A percentile compares a stretch with the other conserved stretches of the same genome.
Evolutionary conservation across 2,113 vertebrate species (phyloP).

Genomic region (Protobothrops mucrosquamatus): DNA sequence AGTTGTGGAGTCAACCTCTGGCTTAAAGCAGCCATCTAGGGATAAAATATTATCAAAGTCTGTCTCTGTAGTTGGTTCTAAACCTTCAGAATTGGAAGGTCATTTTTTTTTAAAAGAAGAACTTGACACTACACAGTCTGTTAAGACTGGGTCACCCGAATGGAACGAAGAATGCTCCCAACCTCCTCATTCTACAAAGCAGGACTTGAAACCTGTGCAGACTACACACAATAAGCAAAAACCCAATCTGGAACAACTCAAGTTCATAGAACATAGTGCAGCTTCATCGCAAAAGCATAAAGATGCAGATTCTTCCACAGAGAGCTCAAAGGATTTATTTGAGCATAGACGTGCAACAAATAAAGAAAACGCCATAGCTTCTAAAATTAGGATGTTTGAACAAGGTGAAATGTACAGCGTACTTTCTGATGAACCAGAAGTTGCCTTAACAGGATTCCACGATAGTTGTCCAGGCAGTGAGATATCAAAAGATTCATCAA

Average conservation of each 20-base stretch:
- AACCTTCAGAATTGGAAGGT: conserved; percentile 14
- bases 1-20: neutral
- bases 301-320: conserved; percentile 11
- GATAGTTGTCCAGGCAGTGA: conserved; percentile 17
- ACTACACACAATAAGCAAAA: conserved; percentile 30
- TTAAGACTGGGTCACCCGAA: conserved; percentile 16
- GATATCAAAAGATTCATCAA: conserved; percentile 2
- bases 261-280: neutral
- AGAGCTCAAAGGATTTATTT: conserved; percentile 36
- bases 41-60: neutral
- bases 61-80: neutral
- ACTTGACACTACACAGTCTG: neutral
- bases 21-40: neutral
- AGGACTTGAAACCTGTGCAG: neutral
- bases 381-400: conserved; percentile 75
- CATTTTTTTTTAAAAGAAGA: neutral
- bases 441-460: conserved; percentile 13
- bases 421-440: conserved; percentile 5
- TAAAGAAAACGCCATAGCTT: conserved; percentile 66
- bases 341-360: conserved; percentile 49
- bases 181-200: neutral
- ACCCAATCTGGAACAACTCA: neutral
- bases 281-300: conserved; percentile 22
- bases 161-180: neutral
- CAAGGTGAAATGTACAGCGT: conserved; percentile 36